Evolutionary conservation across 2,888 invertebrate genomes (phyloP).

Genomic region (Cerceris rybyensis): DNA sequence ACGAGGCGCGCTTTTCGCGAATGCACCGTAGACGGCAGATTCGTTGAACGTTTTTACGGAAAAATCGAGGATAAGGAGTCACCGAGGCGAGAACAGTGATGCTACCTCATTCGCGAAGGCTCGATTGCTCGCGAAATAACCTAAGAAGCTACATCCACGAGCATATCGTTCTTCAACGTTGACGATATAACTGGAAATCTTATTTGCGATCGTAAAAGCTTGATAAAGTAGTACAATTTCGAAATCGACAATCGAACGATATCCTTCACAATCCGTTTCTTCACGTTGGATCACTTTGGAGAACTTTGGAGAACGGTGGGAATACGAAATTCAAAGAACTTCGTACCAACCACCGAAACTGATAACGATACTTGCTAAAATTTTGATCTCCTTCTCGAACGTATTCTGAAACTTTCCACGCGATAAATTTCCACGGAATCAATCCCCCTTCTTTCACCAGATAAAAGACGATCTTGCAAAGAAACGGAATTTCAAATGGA

Average conservation of each 20-base stretch:
- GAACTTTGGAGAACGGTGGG: no score
- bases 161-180: neutral
- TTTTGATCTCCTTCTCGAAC: no score
- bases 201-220: no score
- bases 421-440: no score
- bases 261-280: neutral
- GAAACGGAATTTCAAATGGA: no score
- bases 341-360: no score
- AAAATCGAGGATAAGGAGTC: conserved; percentile 46
- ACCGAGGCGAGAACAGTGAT: neutral
- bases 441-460: no score
- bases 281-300: neutral
- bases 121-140: neutral
- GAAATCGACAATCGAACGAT: neutral
- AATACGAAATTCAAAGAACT: no score
- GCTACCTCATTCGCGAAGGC: neutral
- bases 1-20: conserved; percentile 49
- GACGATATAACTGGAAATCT: neutral
- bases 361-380: no score
- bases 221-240: neutral
- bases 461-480: no score
- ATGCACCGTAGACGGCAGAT: conserved; percentile 5
- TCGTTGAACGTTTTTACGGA: conserved; percentile 44
- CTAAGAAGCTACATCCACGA: neutral
- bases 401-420: no score